Percentiles rank a stretch among this genome's conserved stretches.
Evolutionary conservation across 1,140 invertebrate species (phyloP).

Genomic region (Drosophila tani): DNA sequence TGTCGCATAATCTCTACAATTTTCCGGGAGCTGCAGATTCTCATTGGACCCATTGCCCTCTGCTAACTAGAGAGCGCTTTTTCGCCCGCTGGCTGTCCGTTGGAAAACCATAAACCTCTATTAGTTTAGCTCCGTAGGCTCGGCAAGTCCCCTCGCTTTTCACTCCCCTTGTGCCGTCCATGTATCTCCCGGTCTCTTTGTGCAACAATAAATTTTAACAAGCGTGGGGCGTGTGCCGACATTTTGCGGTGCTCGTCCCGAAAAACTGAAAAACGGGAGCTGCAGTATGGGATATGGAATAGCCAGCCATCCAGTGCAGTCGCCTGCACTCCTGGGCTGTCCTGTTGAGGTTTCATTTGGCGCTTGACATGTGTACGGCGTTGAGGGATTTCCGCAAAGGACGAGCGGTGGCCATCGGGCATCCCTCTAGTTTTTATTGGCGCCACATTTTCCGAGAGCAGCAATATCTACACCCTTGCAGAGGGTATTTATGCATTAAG

Average conservation of each 20-base stretch:
- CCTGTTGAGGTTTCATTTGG: conserved; percentile 80
- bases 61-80: conserved; percentile 33
- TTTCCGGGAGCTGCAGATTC: conserved; percentile 6
- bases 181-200: conserved; percentile 43
- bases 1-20: background rate
- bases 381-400: conserved; percentile 38
- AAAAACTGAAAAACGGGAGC: conserved; percentile 39
- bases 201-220: conserved; percentile 80
- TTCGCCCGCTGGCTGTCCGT: background rate
- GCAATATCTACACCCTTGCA: background rate
- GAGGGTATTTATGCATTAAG: background rate
- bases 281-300: conserved; percentile 32
- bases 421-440: conserved; percentile 37
- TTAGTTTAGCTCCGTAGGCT: conserved; percentile 68
- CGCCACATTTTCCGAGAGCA: conserved; percentile 25
- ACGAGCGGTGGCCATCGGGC: background rate
- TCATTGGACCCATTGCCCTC: conserved; percentile 19
- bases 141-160: conserved; percentile 5
- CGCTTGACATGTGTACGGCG: conserved; percentile 75
- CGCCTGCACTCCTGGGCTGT: conserved; percentile 23
- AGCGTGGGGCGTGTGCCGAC: conserved; percentile 75
- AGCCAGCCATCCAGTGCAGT: conserved; percentile 40
- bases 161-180: background rate
- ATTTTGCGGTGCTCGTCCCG: conserved; percentile 60
- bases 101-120: conserved; percentile 59